These are phyloP conservation scores for Eueides isabella DNA, from an alignment of 1,140 invertebrate genomes.

Conservation along the genomic window DNA sequence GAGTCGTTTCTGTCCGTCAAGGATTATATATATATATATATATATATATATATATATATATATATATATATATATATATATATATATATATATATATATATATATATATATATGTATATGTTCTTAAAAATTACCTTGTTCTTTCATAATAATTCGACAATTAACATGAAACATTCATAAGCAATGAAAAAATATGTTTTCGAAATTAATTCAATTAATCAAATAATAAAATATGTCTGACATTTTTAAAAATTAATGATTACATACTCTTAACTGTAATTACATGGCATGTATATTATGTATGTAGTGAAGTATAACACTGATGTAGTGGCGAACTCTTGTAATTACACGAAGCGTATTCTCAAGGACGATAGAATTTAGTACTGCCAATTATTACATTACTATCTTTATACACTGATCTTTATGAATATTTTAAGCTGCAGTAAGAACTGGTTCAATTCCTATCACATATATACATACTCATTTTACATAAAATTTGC, in stretches of 20 bases:
- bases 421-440: not conserved
- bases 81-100: too few species aligned
- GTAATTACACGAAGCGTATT: constrained; percentile 4
- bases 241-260: not conserved
- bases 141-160: too few species aligned
- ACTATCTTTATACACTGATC: not conserved
- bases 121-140: too few species aligned
- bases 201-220: not conserved
- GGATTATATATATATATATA: too few species aligned
- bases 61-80: too few species aligned
- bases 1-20: too few species aligned
- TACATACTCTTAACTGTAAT: not conserved
- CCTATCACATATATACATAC: not conserved
- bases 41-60: too few species aligned
- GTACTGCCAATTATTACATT: not conserved
- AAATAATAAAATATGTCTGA: not conserved
- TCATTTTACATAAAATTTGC: too few species aligned
- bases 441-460: not conserved
- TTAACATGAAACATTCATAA: not conserved
- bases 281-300: not conserved
- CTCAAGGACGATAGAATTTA: not conserved
- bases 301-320: not conserved
- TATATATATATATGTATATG: too few species aligned
- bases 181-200: not conserved
- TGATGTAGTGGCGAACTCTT: not conserved